Evolutionary conservation across 2,113 vertebrate genomes (phyloP).

Genomic region (Nesoenas mayeri): DNA sequence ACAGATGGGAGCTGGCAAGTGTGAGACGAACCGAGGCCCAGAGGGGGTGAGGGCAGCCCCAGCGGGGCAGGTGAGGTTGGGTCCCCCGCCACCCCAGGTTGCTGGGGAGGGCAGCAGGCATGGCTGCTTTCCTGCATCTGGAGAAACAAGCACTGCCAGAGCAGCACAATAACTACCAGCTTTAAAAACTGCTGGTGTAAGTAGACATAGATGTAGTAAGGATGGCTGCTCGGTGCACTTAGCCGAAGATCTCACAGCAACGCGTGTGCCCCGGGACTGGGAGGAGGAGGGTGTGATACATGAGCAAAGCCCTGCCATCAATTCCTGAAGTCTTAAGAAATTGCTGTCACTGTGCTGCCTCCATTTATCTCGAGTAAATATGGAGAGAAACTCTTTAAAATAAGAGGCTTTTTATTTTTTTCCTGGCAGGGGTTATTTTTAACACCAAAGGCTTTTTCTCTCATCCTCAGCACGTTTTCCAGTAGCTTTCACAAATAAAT

Average conservation of each 20-base stretch:
- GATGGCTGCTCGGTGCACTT: slow-evolving; percentile 60
- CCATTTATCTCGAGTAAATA: slow-evolving; percentile 47
- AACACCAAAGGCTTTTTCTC: neutral
- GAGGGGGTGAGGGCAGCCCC: neutral
- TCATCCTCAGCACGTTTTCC: neutral
- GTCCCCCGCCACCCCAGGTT: neutral
- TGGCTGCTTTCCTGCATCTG: neutral
- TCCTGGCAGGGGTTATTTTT: slow-evolving; percentile 16
- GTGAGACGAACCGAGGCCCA: neutral
- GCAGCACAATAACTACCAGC: neutral
- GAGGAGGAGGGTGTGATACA: slow-evolving; percentile 45
- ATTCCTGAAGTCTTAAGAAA: slow-evolving; percentile 57
- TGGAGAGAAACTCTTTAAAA: neutral
- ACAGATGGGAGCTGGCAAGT: neutral
- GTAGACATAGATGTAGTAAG: neutral
- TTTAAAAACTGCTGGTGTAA: neutral
- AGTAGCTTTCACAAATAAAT: slow-evolving; percentile 23
- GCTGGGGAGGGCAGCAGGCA: neutral
- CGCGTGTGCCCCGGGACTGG: neutral
- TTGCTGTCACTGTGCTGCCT: slow-evolving; percentile 18
- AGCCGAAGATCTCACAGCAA: slow-evolving; percentile 58
- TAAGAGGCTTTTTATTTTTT: neutral
- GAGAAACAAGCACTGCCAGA: neutral
- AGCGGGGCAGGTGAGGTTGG: neutral
- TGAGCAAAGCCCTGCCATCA: neutral